phyloP scores from a whole-genome alignment of 2,888 invertebrate species.

The Aporophyla nigra region DNA sequence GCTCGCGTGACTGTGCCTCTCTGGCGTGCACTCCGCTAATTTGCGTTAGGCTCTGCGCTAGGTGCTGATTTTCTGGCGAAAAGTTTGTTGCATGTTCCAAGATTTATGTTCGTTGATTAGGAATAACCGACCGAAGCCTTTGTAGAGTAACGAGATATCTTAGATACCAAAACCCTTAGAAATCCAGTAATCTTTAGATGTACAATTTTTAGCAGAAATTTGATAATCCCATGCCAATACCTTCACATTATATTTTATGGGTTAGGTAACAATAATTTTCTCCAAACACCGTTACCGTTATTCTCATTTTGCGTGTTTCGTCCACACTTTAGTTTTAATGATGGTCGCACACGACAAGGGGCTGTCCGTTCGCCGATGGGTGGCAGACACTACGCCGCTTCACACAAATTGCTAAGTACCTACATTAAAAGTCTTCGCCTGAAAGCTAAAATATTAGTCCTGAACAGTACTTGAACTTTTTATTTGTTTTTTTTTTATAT shows the following conservation, averaged over 20 bases:
- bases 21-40: conserved; percentile 73
- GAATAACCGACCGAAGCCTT: conserved; percentile 12
- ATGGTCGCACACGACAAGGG: conserved; percentile 59
- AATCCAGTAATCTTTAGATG: neutral
- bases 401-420: conserved; percentile 45
- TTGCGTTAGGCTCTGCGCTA: conserved; percentile 76
- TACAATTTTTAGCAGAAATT: conserved; percentile 2
- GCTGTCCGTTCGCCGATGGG: conserved; percentile 51
- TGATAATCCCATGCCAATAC: neutral
- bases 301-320: conserved; percentile 60
- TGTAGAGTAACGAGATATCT: conserved; percentile 3
- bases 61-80: conserved; percentile 59
- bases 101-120: conserved; percentile 26
- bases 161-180: neutral
- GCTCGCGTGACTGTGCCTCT: conserved; percentile 75
- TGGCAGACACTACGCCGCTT: conserved; percentile 57
- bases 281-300: conserved; percentile 43
- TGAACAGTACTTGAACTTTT: conserved; percentile 1
- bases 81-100: conserved; percentile 33
- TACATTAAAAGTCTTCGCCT: conserved; percentile 45
- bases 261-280: conserved; percentile 24
- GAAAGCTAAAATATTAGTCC: conserved; percentile 8
- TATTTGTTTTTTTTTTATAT: conserved; percentile 18
- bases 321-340: conserved; percentile 61
- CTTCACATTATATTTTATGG: conserved; percentile 22